These are phyloP conservation scores for Amphibalanus amphitrite DNA, from an alignment of 1,140 invertebrate species.

Conservation along the genomic window DNA sequence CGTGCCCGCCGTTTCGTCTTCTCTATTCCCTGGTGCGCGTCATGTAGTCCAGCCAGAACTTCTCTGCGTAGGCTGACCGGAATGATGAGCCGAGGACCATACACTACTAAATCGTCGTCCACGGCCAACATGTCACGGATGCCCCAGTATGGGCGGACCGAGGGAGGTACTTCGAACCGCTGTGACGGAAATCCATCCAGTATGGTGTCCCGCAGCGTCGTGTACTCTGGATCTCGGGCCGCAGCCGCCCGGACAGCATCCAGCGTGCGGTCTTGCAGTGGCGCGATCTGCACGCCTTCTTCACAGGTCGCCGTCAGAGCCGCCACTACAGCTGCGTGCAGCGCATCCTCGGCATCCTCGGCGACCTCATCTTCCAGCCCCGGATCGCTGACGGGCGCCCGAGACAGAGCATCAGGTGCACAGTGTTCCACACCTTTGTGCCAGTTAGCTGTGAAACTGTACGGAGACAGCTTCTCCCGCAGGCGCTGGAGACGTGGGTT, in stretches of 20 bases:
- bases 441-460: slow-evolving; percentile 12
- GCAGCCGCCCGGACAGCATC: slow-evolving; percentile 3
- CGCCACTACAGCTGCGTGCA: neutral
- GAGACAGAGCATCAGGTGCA: slow-evolving; percentile 10
- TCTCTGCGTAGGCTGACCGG: slow-evolving; percentile 3
- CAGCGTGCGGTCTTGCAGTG: slow-evolving; percentile 3
- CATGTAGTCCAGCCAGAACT: slow-evolving; percentile 5
- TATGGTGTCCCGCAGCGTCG: neutral
- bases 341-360: neutral
- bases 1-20: neutral
- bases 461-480: slow-evolving; percentile 10
- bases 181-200: slow-evolving; percentile 7
- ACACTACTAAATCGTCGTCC: slow-evolving; percentile 8
- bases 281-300: slow-evolving; percentile 7
- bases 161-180: neutral
- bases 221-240: neutral
- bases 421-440: slow-evolving; percentile 8
- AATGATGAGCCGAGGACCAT: slow-evolving; percentile 2
- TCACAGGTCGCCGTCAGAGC: neutral
- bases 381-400: slow-evolving; percentile 8
- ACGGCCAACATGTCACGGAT: slow-evolving; percentile 6
- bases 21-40: slow-evolving; percentile 4
- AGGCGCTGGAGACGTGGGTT: slow-evolving; percentile 15
- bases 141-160: slow-evolving; percentile 3
- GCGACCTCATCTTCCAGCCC: slow-evolving; percentile 7